Evolutionary conservation across 2,888 invertebrate species (phyloP), one percentile per base, ranked within the genome.

Genomic region (Noctua pronuba): DNA sequence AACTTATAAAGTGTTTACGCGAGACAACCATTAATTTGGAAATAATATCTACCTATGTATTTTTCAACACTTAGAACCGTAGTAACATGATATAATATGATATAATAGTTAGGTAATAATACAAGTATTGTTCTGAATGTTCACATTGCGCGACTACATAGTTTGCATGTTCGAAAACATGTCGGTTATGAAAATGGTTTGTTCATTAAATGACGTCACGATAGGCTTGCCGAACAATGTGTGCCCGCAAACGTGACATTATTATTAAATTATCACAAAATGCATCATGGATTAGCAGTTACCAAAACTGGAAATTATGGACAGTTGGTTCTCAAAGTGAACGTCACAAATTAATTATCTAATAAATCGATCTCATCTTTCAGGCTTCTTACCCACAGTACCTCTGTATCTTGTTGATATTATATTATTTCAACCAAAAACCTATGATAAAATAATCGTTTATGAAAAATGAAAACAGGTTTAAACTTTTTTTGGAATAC

Each of bases 1-100:
- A 73, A 86, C 31, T 73, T 77, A 46, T 69, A 31, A 70, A 82
- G 38, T 65, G 21, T 38, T n/a, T 55, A 64, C 52, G 18, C 41
- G 69, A 73, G 44, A 67, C 58, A 58, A 38, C 31, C 13, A 66
- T 75, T 62, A 28, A 66, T 67, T 81, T 28, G 41, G 28, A 35
- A 70, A 41, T 60, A 73, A 55, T 13, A 52, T n/a, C 65, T n/a
- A 62, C 31, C 60, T 21, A 35, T 31, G 10, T 35, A 7, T 44
- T 58, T 46, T 31, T 16, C 7, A 55, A 52, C 24, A 73, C 3
- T 16, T 49, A 73, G n/a, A 7, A 21, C 16, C 21, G 44, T 16
- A 46, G 11, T 4, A 24, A 67, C 35, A 21, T 44, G 10, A 38
- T 21, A 21, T 24, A 21, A 21, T 24, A 21, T 68, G 49, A n/a